Evolutionary conservation across 2,797 vertebrate genomes (phyloP).

Genomic region (Lithobates pipiens): DNA sequence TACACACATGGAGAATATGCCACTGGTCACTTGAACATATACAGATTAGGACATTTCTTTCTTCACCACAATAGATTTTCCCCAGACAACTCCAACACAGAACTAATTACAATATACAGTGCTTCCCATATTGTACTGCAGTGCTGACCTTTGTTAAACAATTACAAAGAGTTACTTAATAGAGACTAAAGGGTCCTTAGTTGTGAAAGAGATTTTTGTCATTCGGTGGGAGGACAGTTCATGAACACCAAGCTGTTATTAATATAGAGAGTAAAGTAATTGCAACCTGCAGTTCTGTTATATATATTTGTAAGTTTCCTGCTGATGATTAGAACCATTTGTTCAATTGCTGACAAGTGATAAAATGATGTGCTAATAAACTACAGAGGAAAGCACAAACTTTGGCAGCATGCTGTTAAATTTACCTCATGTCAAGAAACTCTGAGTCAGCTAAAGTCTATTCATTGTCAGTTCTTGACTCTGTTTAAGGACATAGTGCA

Average conservation of each 20-base stretch:
- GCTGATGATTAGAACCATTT: neutral
- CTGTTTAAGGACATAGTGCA: neutral
- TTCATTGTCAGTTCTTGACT: neutral
- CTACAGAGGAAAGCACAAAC: neutral
- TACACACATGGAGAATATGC: no score
- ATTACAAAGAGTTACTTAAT: neutral
- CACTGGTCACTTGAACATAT: neutral
- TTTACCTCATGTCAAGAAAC: neutral
- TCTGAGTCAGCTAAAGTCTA: neutral
- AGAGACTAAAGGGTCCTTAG: neutral
- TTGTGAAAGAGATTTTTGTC: neutral
- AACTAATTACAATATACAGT: neutral
- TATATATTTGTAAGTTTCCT: neutral
- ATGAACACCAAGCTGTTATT: conserved; percentile 7
- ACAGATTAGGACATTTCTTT: neutral
- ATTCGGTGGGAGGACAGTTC: neutral
- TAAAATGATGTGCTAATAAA: neutral
- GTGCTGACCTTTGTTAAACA: neutral
- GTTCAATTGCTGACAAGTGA: neutral
- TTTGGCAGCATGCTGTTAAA: neutral
- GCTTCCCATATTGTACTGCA: neutral
- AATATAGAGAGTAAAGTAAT: neutral
- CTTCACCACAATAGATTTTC: neutral
- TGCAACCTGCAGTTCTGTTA: neutral
- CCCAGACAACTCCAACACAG: neutral